Percentiles rank a stretch among this genome's conserved stretches.
phyloP scores from a whole-genome alignment of 2,888 invertebrate species.

The Cryptocephalus moraei region DNA sequence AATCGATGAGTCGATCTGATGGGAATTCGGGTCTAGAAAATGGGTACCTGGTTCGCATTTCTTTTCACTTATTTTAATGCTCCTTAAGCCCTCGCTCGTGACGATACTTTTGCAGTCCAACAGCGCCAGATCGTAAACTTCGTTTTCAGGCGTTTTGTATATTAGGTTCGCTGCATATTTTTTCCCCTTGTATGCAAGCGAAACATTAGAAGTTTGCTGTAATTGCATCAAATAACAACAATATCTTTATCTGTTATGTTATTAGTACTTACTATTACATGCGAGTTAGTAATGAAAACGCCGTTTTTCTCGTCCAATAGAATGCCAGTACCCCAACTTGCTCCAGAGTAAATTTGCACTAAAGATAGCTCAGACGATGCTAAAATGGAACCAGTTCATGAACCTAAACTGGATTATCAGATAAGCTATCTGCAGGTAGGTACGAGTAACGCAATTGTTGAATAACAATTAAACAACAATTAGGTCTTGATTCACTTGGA shows the following conservation, averaged over 20 bases:
- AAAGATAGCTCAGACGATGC: conserved; percentile 42
- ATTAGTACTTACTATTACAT: conserved; percentile 48
- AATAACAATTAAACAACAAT: no score
- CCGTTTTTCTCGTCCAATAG: conserved; percentile 40
- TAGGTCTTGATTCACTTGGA: no score
- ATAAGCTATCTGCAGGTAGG: no score
- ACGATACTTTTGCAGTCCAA: conserved; percentile 27
- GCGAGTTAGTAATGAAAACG: conserved; percentile 50
- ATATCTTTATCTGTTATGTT: no score
- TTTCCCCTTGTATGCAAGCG: conserved; percentile 5
- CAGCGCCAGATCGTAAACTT: conserved; percentile 43
- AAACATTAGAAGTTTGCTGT: background rate
- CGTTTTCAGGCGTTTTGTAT: conserved; percentile 40
- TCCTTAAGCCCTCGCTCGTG: no score
- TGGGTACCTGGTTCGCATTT: no score
- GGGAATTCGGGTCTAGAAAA: no score
- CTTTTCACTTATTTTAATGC: no score
- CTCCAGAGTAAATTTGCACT: conserved; percentile 47
- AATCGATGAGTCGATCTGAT: background rate
- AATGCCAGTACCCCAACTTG: conserved; percentile 51
- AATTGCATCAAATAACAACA: background rate
- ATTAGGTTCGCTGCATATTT: conserved; percentile 36
- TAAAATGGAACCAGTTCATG: conserved; percentile 20
- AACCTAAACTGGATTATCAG: no score
- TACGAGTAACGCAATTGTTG: no score